Evolutionary conservation across 1,140 invertebrate species (phyloP).

Genomic region (Pemphigus obesinymphae): DNA sequence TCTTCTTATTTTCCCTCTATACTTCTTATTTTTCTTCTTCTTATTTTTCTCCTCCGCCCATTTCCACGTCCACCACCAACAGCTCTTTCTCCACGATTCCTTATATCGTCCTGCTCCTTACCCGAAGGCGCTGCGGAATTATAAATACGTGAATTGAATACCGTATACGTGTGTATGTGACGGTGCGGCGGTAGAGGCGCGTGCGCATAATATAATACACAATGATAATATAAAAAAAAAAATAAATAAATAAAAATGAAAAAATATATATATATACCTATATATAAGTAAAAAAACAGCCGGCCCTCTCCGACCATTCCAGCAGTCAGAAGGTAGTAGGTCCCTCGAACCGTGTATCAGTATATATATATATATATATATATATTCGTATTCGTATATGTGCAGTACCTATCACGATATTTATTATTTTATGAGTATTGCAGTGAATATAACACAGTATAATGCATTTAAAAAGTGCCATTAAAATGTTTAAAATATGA

Average conservation of each 20-base stretch:
- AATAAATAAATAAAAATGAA: background rate
- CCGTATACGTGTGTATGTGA: background rate
- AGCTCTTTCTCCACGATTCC: background rate
- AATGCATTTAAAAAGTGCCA: too few relatives aligned
- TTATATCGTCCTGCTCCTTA: background rate
- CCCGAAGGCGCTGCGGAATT: background rate
- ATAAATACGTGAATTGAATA: constrained; percentile 28
- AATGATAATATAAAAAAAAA: constrained; percentile 15
- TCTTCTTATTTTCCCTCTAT: background rate
- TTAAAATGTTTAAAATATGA: too few relatives aligned
- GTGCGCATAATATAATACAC: constrained; percentile 1
- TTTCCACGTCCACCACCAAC: background rate
- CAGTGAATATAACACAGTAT: too few relatives aligned
- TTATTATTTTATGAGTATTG: too few relatives aligned
- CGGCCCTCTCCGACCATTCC: too few relatives aligned
- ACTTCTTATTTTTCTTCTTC: background rate
- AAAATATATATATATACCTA: too few relatives aligned
- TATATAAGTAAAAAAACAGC: too few relatives aligned
- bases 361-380: too few relatives aligned
- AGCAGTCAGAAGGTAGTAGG: too few relatives aligned
- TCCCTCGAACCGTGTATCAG: too few relatives aligned
- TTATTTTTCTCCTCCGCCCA: background rate
- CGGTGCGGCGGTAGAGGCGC: background rate
- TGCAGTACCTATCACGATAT: too few relatives aligned
- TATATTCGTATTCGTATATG: too few relatives aligned